These are phyloP conservation scores for Pomacea canaliculata DNA, from an alignment of 2,888 invertebrate genomes.

Conservation along the genomic window DNA sequence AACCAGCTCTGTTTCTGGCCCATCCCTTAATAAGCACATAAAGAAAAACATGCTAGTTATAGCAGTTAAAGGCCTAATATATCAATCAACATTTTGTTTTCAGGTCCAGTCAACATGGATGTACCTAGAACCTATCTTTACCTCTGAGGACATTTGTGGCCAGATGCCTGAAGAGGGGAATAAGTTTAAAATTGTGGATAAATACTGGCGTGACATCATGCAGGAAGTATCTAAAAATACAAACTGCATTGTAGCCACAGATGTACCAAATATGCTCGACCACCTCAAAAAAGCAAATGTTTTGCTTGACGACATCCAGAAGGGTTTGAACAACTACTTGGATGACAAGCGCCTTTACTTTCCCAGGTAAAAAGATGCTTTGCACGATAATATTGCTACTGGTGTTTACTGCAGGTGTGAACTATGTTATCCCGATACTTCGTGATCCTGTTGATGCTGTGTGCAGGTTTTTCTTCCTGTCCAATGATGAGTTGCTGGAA, in stretches of 20 bases:
- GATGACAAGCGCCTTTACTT: slow-evolving; percentile 94
- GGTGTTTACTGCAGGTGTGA: no score
- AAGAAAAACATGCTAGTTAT: no score
- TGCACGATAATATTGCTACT: no score
- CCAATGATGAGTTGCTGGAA: slow-evolving; percentile 93
- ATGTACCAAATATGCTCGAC: slow-evolving; percentile 69
- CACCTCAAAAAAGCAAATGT: slow-evolving; percentile 78
- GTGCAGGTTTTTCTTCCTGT: slow-evolving; percentile 92
- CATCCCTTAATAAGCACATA: no score
- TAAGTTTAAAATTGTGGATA: slow-evolving; percentile 83
- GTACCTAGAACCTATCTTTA: slow-evolving; percentile 90
- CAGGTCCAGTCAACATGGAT: slow-evolving; percentile 87
- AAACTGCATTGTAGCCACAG: slow-evolving; percentile 70
- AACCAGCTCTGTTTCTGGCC: no score
- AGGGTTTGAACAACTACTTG: slow-evolving; percentile 91
- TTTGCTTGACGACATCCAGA: slow-evolving; percentile 89
- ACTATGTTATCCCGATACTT: no score
- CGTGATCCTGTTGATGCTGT: background rate
- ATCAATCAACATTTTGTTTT: slow-evolving; percentile 67
- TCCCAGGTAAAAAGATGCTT: slow-evolving; percentile 75
- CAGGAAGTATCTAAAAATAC: slow-evolving; percentile 68
- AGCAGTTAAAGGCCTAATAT: no score
- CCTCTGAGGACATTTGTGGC: slow-evolving; percentile 94
- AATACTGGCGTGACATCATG: slow-evolving; percentile 82
- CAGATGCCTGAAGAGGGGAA: slow-evolving; percentile 96